Evolutionary conservation across 2,113 vertebrate genomes (phyloP).

Genomic region (Himantopus leucocephalus): DNA sequence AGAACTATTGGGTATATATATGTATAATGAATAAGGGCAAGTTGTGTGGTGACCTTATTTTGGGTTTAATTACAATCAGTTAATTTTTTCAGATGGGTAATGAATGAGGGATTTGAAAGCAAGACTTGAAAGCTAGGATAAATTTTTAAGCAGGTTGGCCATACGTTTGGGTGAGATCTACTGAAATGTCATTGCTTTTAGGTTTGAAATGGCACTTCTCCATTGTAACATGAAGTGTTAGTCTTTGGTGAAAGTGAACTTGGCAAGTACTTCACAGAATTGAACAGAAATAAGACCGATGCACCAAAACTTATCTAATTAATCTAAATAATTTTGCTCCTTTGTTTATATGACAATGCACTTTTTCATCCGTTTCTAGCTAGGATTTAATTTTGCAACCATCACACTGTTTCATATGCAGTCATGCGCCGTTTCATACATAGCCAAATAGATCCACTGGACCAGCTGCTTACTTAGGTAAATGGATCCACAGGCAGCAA

Average conservation of each 20-base stretch:
- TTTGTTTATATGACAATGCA: background rate
- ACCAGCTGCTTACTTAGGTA: background rate
- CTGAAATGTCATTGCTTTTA: background rate
- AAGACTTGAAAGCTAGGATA: background rate
- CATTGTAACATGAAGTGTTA: background rate
- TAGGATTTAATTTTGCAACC: background rate
- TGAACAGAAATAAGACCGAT: background rate
- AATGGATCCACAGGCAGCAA: background rate
- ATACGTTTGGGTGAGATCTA: background rate
- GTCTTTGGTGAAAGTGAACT: background rate
- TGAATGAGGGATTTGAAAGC: background rate
- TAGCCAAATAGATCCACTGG: background rate
- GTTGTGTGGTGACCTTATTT: background rate
- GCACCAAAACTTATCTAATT: background rate
- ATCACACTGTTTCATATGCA: background rate
- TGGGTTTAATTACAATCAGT: background rate
- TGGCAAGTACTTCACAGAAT: background rate
- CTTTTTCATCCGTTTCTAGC: background rate
- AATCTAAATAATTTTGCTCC: background rate
- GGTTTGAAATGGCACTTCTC: background rate
- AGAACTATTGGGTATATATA: background rate
- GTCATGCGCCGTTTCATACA: background rate
- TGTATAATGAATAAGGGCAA: background rate
- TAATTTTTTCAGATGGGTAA: slow-evolving; percentile 33
- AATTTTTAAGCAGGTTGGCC: background rate